Base-by-base conservation (phyloP, 2,888 invertebrate genomes). In the Drosophila antonietae region DNA sequence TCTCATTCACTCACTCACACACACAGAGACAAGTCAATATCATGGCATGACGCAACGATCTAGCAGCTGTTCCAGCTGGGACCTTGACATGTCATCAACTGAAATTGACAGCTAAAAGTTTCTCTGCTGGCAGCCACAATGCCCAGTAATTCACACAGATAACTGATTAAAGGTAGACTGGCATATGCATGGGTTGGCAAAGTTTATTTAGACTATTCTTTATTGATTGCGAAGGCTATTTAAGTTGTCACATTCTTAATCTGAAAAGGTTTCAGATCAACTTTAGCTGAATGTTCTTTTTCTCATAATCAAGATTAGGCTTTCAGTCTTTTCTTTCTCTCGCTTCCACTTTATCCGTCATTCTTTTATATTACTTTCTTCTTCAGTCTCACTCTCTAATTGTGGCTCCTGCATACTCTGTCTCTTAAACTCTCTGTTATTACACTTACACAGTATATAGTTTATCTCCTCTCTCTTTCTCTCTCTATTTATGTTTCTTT, bases 61-160 rank as follows among this genome's bases (percentile, higher is more conserved):
- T 39, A 55, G 47, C 14, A 33, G 66, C 47, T 65, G 51, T 20
- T 51, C 51, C 35, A 51, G 35, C 67, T 20, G 37, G 66, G 47
- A 14, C 33, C 15, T 31, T 58, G 56, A 51, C 46, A 51, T 59
- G 71, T 57, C 65, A 70, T 56, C 4, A 57, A 63, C 68, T 53
- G 52, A 57, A 61, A 73, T 15, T 56, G 76, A 72, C 72, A 56
- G 67, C 56, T 3, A n/a, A 49, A 65, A 67, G 18, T 49, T 67
- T 18, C 15, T 49, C 41, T 31, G n/a, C 3, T 55, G 18, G 41
- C 41, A 41, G 59, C 44, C 15, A 5, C 5, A 46, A 37, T 8
- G n/a, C 47, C 37, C 14, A 28, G 6, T 3, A n/a, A 37, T 47
- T 59, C 37, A 49, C 15, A 35, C 6, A 44, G 20, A 51, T 12